Conservation (phyloP, 2,888 invertebrate species). For the Helicoverpa assulta region DNA sequence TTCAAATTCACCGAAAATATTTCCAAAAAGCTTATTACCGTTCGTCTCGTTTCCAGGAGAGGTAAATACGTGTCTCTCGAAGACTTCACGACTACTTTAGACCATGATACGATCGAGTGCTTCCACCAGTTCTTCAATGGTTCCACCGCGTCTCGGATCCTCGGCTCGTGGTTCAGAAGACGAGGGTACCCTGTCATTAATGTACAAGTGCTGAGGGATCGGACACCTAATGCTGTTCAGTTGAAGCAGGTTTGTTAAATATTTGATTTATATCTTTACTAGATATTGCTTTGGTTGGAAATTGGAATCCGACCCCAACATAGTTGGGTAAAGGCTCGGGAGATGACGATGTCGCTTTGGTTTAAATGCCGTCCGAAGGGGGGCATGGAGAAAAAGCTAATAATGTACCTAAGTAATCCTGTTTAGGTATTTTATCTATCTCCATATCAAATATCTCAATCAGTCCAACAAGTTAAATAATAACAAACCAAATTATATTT, state of each 20-base stretch:
- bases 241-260: constrained; percentile 77
- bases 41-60: constrained; percentile 73
- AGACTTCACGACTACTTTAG: constrained; percentile 79
- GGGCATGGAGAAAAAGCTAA: no score
- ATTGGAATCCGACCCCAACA: no score
- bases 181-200: constrained; percentile 92
- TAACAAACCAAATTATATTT: no score
- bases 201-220: constrained; percentile 84
- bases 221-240: constrained; percentile 78
- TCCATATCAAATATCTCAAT: no score
- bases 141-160: constrained; percentile 83
- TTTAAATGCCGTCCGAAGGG: no score
- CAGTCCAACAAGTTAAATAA: no score
- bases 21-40: not conserved
- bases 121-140: constrained; percentile 84
- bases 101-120: constrained; percentile 82
- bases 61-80: constrained; percentile 79
- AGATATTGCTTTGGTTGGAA: no score
- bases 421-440: no score
- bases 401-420: no score
- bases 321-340: no score
- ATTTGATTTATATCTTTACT: no score
- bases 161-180: constrained; percentile 92
- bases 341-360: no score
- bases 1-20: not conserved